Evolutionary conservation across 2,113 vertebrate species (phyloP), one percentile per base, ranked within the genome.

Genomic region (Austrofundulus limnaeus): DNA sequence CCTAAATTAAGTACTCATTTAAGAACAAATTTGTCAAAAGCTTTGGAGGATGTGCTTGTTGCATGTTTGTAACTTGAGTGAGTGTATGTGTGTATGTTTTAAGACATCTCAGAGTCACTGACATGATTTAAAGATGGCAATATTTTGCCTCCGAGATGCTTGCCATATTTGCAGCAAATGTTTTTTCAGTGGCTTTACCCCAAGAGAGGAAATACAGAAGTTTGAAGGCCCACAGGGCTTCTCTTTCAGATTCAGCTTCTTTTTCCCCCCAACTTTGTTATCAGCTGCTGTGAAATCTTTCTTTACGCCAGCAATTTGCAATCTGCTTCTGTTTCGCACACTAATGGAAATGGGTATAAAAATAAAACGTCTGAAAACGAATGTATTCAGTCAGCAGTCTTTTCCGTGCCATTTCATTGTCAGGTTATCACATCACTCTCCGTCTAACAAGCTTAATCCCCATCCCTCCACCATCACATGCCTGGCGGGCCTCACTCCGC

Each of bases 391-490:
- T 24, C 54, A 61, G 64, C 45, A 28, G 47, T 62, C 60, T 66
- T 38, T 77, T 45, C 15, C 31, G 53, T 47, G 42, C 34, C 61
- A 54, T 61, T 65, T 77, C 48, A 64, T 63, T 77, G 74, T 70
- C 77, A 79, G 76, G 68, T 79, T 75, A 83, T 77, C 67, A 49
- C 42, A 48, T 56, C 57, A 45, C 80, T 76, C 48, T 20, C 59
- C 59, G 66, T 57, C 57, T 61, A 74, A 77, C 76, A 86, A 69
- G 49, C 61, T 71, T 71, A 85, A 79, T 79, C 81, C 85, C 73
- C 63, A 56, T 81, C 67, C 70, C 77, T 76, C 66, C 48, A 39
- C 57, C 55, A 61, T 73, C 92, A 93, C 93, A 93, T 94, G 94
- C 88, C 91, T 82, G 61, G 75, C 88, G 87, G 79, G 88, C 87